phyloP scores from a whole-genome alignment of 2,888 invertebrate species.

The Blera fallax region DNA sequence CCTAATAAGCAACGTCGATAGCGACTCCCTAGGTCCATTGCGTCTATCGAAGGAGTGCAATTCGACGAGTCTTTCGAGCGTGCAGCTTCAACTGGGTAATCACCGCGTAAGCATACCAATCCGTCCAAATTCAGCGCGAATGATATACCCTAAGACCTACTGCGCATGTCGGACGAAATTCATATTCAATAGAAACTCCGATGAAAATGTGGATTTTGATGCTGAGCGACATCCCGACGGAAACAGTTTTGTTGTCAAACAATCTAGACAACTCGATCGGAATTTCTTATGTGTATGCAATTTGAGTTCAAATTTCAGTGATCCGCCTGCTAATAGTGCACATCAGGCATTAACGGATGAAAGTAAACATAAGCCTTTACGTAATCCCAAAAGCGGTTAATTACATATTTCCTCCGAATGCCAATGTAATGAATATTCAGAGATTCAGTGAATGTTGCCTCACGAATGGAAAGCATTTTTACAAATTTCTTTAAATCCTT shows the following conservation, averaged over 20 bases:
- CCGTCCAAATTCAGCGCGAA: constrained; percentile 64
- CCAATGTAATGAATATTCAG: too few species aligned
- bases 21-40: constrained; percentile 40
- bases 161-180: constrained; percentile 79
- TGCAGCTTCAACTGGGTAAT: constrained; percentile 46
- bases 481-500: too few species aligned
- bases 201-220: constrained; percentile 77
- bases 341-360: too few species aligned
- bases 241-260: constrained; percentile 19
- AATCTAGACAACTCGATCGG: constrained; percentile 28
- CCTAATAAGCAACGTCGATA: constrained; percentile 78
- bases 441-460: too few species aligned
- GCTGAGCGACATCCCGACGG: constrained; percentile 29
- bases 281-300: constrained; percentile 78
- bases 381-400: too few species aligned
- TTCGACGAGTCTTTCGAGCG: constrained; percentile 51
- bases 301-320: constrained; percentile 75
- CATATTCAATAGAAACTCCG: constrained; percentile 78
- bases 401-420: too few species aligned
- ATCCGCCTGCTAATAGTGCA: too few species aligned
- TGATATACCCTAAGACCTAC: constrained; percentile 68
- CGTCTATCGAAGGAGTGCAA: constrained; percentile 49
- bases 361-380: too few species aligned
- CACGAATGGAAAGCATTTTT: too few species aligned
- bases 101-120: constrained; percentile 43